Conservation (phyloP, 2,113 vertebrate species). For the Anolis sagrei region DNA sequence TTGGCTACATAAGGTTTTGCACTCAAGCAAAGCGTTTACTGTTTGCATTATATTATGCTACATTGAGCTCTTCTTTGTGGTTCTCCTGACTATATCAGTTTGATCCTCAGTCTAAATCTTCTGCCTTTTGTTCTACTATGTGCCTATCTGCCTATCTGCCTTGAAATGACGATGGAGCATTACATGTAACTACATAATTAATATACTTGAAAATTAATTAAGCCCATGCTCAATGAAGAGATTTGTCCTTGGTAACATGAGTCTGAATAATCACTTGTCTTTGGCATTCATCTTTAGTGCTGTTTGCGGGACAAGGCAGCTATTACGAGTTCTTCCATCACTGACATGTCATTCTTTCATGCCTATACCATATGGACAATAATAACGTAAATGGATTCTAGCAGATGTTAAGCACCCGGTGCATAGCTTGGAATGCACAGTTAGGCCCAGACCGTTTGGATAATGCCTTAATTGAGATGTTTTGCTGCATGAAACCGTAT, state of each 20-base stretch:
- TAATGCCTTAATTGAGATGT: conserved; percentile 42
- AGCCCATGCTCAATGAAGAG: conserved; percentile 29
- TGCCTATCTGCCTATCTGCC: conserved; percentile 38
- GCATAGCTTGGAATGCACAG: conserved; percentile 48
- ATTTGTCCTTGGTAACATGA: conserved; percentile 48
- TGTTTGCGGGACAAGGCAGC: conserved; percentile 55
- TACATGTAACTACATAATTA: conserved; percentile 51
- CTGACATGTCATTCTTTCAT: conserved; percentile 57
- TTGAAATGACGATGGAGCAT: conserved; percentile 28
- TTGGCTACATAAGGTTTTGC: background rate
- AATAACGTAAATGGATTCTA: conserved; percentile 58
- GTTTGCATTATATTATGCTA: background rate
- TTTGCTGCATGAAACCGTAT: conserved; percentile 30
- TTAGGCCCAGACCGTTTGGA: conserved; percentile 31
- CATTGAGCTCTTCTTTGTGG: background rate
- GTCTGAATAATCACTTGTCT: conserved; percentile 64
- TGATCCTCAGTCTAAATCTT: background rate
- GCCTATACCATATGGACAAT: conserved; percentile 55
- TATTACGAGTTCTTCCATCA: conserved; percentile 57
- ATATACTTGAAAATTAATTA: conserved; percentile 66
- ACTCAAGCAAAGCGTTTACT: background rate
- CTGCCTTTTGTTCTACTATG: background rate
- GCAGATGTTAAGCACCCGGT: conserved; percentile 60
- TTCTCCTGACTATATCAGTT: conserved; percentile 1
- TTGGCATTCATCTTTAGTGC: conserved; percentile 48